Evolutionary conservation across 2,888 invertebrate species (phyloP).

Genomic region (Agriopis marginaria): DNA sequence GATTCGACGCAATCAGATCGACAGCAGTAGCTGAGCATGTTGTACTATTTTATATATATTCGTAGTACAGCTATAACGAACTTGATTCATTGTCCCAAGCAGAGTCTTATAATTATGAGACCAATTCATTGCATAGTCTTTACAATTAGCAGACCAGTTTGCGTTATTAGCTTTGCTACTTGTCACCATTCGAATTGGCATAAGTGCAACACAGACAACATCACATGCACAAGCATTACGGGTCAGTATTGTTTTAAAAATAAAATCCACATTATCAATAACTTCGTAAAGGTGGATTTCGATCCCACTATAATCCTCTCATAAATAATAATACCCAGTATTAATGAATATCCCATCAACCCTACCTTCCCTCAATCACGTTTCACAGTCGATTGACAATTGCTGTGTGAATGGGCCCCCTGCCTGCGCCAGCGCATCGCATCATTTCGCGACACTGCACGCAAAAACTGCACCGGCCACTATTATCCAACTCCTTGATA

Average conservation of each 20-base stretch:
- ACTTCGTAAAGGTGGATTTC: too few relatives aligned
- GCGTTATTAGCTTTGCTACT: too few relatives aligned
- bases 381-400: slow-evolving; percentile 73
- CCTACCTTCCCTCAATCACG: slow-evolving; percentile 43
- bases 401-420: slow-evolving; percentile 75
- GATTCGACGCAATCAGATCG: slow-evolving; percentile 16
- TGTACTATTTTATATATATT: too few relatives aligned
- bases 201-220: too few relatives aligned
- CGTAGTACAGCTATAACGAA: neutral
- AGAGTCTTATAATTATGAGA: neutral
- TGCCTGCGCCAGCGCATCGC: slow-evolving; percentile 58
- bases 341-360: slow-evolving; percentile 30
- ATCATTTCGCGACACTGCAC: slow-evolving; percentile 49
- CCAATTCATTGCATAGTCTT: neutral
- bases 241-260: too few relatives aligned
- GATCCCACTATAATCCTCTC: neutral
- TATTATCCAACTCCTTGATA: slow-evolving; percentile 33
- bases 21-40: neutral
- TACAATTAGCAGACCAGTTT: too few relatives aligned
- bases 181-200: too few relatives aligned
- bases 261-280: too few relatives aligned
- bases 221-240: too few relatives aligned
- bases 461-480: slow-evolving; percentile 57
- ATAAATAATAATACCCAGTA: slow-evolving; percentile 4
- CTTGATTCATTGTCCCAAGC: neutral